Evolutionary conservation across 2,113 vertebrate species (phyloP), one percentile per base, ranked within the genome.

Genomic region (Dromas ardeola): DNA sequence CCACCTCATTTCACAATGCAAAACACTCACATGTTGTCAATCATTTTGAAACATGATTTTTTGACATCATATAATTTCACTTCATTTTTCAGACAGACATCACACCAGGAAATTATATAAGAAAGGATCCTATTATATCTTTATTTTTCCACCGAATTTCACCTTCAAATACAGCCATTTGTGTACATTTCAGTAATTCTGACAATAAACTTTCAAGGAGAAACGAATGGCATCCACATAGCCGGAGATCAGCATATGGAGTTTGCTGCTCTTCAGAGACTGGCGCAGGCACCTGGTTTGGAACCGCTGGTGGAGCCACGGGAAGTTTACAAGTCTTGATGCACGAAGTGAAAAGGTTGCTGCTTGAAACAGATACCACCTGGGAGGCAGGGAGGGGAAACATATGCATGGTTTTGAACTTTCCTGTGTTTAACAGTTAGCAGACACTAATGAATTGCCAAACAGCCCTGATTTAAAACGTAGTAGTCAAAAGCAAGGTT

Each of bases 51-150:
- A 98, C 98, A 98, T 97, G 97, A 98, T 98, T 98, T 98, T 98
- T 97, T 98, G 98, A 98, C 98, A 98, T 98, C 98, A 98, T 98
- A 97, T 98, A 98, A 98, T 98, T 98, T 98, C 97, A 96, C 96
- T 98, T 98, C 98, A 97, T 97, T 98, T 98, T 98, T 98, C 84
- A 97, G 98, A 98, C 98, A 98, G 98, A 98, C 98, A 97, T 97
- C 97, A 74, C 97, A 97, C 97, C 97, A 95, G 98, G 98, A 98
- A 98, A 98, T 98, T 98, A 97, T 98, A 98, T 98, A 98, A 98
- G 98, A 98, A 98, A 98, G 96, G 97, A 96, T 96, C 95, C 96
- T 98, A 98, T 98, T 98, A 97, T 98, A 98, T 98, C 98, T 98
- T 98, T 98, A 98, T 98, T 97, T 98, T 98, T 98, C 98, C 97